A percentile compares a stretch with the other conserved stretches of the same genome.
phyloP scores from a whole-genome alignment of 2,797 vertebrate species.

The Kryptolebias ocellatus region DNA sequence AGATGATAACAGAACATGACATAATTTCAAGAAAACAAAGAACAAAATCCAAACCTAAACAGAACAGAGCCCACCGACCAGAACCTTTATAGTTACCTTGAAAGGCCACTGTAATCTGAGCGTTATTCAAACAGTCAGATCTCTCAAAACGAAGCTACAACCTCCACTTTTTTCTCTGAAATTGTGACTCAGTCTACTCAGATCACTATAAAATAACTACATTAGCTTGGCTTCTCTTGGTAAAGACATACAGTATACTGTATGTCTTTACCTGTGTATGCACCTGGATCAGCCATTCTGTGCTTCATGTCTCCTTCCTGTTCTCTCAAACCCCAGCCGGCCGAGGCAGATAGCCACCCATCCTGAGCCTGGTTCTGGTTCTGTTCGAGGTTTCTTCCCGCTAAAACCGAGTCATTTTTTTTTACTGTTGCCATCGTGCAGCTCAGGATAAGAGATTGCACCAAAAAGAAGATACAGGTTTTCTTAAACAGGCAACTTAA shows the following conservation, averaged over 20 bases:
- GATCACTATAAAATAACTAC: slow-evolving; percentile 21
- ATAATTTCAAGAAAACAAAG: not conserved
- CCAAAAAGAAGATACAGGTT: too few relatives aligned
- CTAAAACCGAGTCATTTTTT: too few relatives aligned
- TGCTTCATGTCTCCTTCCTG: too few relatives aligned
- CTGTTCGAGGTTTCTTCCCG: too few relatives aligned
- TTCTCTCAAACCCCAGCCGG: too few relatives aligned
- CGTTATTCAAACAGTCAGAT: not conserved
- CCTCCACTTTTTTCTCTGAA: slow-evolving; percentile 2
- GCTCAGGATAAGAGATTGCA: too few relatives aligned
- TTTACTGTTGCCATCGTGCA: too few relatives aligned
- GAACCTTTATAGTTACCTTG: not conserved
- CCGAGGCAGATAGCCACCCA: too few relatives aligned
- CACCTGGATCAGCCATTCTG: too few relatives aligned
- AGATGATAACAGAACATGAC: not conserved
- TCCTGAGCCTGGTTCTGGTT: too few relatives aligned
- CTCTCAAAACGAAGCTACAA: not conserved
- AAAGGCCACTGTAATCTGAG: not conserved
- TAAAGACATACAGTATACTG: not conserved
- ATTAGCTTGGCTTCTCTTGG: slow-evolving; percentile 14
- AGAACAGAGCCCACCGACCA: not conserved
- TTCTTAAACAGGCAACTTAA: too few relatives aligned
- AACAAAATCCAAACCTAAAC: not conserved
- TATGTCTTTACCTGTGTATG: too few relatives aligned
- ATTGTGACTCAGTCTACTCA: not conserved